Base-by-base conservation (phyloP, 2,113 vertebrate genomes). In the Pelecanoides urinatrix region DNA sequence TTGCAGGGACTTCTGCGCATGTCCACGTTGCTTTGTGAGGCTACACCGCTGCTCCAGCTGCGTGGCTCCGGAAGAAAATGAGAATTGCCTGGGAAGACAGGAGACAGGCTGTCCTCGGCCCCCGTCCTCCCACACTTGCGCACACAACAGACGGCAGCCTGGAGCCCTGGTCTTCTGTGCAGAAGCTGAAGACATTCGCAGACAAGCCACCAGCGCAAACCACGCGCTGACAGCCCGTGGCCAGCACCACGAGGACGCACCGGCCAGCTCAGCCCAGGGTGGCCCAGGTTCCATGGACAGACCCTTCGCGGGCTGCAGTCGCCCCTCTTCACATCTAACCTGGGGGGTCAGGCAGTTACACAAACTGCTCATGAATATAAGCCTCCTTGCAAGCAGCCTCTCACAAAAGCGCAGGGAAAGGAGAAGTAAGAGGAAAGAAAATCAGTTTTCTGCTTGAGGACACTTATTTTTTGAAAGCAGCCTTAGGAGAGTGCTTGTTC, bases 1-100 rank as follows among this genome's bases (percentile, higher is more conserved):
- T 7, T 50, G 30, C 61, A 71, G 13, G 77, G 73, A 58, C 11
- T 71, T 67, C 44, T 9, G 12, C 19, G 59, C 29, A 75, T 0
- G 0, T 17, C 32, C 53, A 21, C 1, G 0, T 2, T 38, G 53
- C 44, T 68, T 55, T 82, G 22, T 0, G 38, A 75, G 34, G 66
- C 56, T 85, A 4, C 40, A 36, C 25, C 62, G 50, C 72, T 50
- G 75, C 49, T 67, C 58, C 79, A 88, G 79, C 70, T 81, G 80
- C 8, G 38, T 3, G 18, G 38, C 65, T 74, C 49, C 5, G 4
- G 58, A 90, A 73, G 70, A 30, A 61, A 87, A 56, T 20, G 2
- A 7, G 34, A 84, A 63, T 3, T 95, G 73, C 36, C 30, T 52
- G 63, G 49, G 55, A 84, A 62, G 52, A 4, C 8, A 56, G 65